Base-by-base conservation (phyloP, 2,797 vertebrate genomes). In the Fundulus diaphanus region DNA sequence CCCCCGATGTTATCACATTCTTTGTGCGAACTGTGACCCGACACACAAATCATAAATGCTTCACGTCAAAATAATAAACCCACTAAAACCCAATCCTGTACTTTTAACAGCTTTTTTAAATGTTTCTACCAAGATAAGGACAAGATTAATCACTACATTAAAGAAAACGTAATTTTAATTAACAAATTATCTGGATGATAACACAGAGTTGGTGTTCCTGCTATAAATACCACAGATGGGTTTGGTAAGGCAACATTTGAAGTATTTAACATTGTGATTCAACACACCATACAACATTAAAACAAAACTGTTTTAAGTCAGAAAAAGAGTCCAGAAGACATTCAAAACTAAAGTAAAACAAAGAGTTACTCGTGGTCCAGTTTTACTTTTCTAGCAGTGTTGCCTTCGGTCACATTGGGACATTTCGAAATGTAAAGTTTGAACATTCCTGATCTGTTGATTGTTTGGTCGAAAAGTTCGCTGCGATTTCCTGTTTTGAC, bases 1-100 rank as follows among this genome's bases (percentile, higher is more conserved):
- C 69, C 52, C 73, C 75, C 71, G 91, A 92, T 93, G 67, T 87
- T 89, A 90, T 91, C 88, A 51, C 46, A 35, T 37, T 52, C 73
- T 66, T 57, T 57, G 20, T 24, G 18, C 70, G 44, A 35, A 63
- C 46, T 44, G 27, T 35, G 68, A 70, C 37, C 63, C 24, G 12
- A 2, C 37, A 44, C 37, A 44, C 37, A 66, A 66, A 66, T 42
- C 63, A 27, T 24, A 31, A 18, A n/a, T 4, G 12, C 52, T 56
- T 12, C 7, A 56, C 29, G 52, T 56, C 52, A 27, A 56, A 12
- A 56, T 29, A 56, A 56, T 15, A 56, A 4, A 1, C 52, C 52
- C 11, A 7, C 12, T 1, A 65, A 57, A 42, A 4, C 37, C 13
- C 37, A 66, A n/a, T 13, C 11, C 1, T 40, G 12, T 40, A 66